Conservation (phyloP, 2,113 vertebrate species). For the Menura novaehollandiae region DNA sequence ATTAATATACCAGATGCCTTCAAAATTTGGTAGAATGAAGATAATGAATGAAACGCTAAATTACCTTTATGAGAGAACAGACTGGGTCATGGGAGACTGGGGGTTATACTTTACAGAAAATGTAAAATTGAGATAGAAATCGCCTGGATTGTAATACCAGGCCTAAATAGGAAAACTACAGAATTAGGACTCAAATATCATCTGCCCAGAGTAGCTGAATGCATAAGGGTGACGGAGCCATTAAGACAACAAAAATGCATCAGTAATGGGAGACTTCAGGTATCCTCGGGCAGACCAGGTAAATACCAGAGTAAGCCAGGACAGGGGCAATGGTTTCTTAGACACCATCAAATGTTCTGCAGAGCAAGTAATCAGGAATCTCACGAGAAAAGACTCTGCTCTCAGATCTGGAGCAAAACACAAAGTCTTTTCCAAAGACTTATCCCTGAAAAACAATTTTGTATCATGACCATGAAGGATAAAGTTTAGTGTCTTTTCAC, state of each 20-base stretch:
- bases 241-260: not conserved
- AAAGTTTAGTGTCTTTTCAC: not conserved
- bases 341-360: not conserved
- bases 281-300: not conserved
- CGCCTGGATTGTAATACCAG: not conserved
- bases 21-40: not conserved
- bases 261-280: not conserved
- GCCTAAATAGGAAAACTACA: not conserved
- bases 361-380: accelerated
- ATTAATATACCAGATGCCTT: not conserved
- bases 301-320: not conserved
- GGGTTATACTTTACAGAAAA: not conserved
- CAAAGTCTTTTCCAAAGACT: not conserved
- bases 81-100: not conserved
- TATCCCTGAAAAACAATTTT: not conserved
- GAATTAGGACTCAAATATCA: not conserved
- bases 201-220: not conserved
- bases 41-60: not conserved
- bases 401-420: not conserved
- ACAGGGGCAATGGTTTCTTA: not conserved
- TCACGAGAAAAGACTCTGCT: not conserved
- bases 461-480: not conserved
- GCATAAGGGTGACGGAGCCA: not conserved
- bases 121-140: not conserved
- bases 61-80: not conserved